Base-by-base conservation (phyloP, 2,797 vertebrate genomes). In the Protonibea diacanthus region DNA sequence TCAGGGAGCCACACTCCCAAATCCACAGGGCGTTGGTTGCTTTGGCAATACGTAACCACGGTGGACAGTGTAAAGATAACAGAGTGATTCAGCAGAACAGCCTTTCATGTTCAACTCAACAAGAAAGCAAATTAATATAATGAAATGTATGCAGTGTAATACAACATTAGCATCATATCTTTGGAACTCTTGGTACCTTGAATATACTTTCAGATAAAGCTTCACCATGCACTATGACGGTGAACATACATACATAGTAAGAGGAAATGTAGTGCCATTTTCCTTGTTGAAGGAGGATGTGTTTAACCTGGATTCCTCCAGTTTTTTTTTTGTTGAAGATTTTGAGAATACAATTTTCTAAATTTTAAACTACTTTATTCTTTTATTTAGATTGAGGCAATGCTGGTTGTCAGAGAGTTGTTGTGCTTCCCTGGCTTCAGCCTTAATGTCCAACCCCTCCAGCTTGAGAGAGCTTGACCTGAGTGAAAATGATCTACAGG, bases 371-470 rank as follows among this genome's bases (percentile, higher is more conserved):
- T 14, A 3, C 20, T 38, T 47, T 38, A 20, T 40, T 60, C 2
- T 71, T 53, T 27, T 51, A 8, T 52, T 59, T 27, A 80, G 78
- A 11, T 21, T 80, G 25, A 80, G 59, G 38, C 1, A 18, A 45
- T 70, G 71, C 59, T 74, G 71, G 65, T 53, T 74, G 47, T 74
- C 78, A 64, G 78, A 80, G 11, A 59, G 13, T 20, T 70, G 59
- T 23, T 80, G 76, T 55, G 56, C 38, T 55, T 23, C 61, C 21
- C 17, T 78, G 21, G 76, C 76, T 25, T 64, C 59, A 10, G 60
- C 47, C 71, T 59, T 75, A 45, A 55, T 29, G 55, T 71, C 60
- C 5, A 42, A 15, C 15, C 6, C 53, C 3, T 80, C 51, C 57
- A 23, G 25, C 29, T 42, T 80, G 33, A 74, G 23, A 56, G 77